Conservation (phyloP, 2,888 invertebrate species). For the Aplocera efformata region DNA sequence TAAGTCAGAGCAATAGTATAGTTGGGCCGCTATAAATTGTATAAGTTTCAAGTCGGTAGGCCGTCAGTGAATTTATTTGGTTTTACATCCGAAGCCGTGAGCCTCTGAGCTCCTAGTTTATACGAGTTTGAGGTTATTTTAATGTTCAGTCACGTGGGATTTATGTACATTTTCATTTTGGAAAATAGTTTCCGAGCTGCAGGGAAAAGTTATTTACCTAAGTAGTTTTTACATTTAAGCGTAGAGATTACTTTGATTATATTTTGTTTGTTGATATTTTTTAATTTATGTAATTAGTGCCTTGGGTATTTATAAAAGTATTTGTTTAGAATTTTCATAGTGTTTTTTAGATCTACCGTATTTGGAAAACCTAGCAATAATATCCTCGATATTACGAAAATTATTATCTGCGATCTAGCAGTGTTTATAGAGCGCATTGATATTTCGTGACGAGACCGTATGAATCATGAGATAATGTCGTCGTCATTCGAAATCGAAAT, state of each 20-base stretch:
- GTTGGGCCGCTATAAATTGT: conserved; percentile 42
- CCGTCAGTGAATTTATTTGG: conserved; percentile 30
- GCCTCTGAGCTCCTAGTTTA: conserved; percentile 33
- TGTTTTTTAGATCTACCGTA: too few relatives aligned
- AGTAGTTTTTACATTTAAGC: neutral
- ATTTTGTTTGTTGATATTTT: neutral
- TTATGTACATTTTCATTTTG: neutral
- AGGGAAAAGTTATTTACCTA: too few relatives aligned
- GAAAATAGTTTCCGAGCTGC: neutral
- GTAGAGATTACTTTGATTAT: neutral
- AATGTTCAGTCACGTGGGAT: conserved; percentile 19
- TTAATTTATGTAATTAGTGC: neutral
- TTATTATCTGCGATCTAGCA: conserved; percentile 4
- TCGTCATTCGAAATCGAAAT: conserved; percentile 23
- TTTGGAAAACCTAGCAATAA: too few relatives aligned
- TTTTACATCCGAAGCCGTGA: conserved; percentile 32
- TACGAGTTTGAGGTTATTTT: conserved; percentile 22
- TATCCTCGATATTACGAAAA: too few relatives aligned
- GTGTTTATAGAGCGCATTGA: conserved; percentile 23
- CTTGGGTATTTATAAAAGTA: too few relatives aligned
- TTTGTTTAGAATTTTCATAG: too few relatives aligned
- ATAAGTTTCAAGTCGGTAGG: conserved; percentile 38
- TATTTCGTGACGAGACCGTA: conserved; percentile 29
- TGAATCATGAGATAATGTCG: conserved; percentile 30
- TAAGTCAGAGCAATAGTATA: conserved; percentile 34